Percentiles rank a stretch among this genome's conserved stretches.
Conservation (phyloP, 2,888 invertebrate species). For the Leucophora obtusa region DNA sequence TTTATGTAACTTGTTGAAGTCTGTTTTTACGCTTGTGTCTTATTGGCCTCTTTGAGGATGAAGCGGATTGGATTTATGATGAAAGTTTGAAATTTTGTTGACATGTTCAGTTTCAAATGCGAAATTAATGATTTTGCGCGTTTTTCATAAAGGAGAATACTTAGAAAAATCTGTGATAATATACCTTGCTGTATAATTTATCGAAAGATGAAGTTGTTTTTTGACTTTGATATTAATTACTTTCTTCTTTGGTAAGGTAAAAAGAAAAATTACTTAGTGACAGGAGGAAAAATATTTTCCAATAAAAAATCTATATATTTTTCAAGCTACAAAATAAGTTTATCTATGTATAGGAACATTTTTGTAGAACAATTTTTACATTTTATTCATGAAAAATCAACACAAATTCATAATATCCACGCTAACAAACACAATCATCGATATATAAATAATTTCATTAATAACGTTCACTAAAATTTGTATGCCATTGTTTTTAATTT, state of each 20-base stretch:
- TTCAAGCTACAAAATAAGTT: too few relatives aligned
- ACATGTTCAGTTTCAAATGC: constrained; percentile 49
- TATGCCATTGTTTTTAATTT: too few relatives aligned
- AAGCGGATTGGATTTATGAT: constrained; percentile 56
- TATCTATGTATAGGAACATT: too few relatives aligned
- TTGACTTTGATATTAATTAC: constrained; percentile 49
- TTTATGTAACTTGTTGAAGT: constrained; percentile 47
- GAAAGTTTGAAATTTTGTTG: constrained; percentile 57
- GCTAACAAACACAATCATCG: too few relatives aligned
- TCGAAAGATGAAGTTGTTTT: constrained; percentile 36
- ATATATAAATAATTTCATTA: too few relatives aligned
- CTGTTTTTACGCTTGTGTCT: constrained; percentile 17
- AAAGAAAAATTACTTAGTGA: not conserved
- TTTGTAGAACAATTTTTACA: too few relatives aligned
- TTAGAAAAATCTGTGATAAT: constrained; percentile 2
- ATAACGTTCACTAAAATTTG: too few relatives aligned
- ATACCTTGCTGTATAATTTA: constrained; percentile 1
- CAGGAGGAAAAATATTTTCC: too few relatives aligned
- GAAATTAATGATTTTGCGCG: constrained; percentile 56
- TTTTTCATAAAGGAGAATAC: not conserved
- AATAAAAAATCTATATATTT: too few relatives aligned
- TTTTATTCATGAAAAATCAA: too few relatives aligned
- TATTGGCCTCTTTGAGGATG: constrained; percentile 6
- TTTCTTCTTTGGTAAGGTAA: constrained; percentile 19
- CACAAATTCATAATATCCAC: too few relatives aligned